A percentile compares a stretch with the other conserved stretches of the same genome.
These are phyloP conservation scores for Equus przewalskii DNA, from an alignment of 2,113 vertebrate genomes.

Conservation along the genomic window DNA sequence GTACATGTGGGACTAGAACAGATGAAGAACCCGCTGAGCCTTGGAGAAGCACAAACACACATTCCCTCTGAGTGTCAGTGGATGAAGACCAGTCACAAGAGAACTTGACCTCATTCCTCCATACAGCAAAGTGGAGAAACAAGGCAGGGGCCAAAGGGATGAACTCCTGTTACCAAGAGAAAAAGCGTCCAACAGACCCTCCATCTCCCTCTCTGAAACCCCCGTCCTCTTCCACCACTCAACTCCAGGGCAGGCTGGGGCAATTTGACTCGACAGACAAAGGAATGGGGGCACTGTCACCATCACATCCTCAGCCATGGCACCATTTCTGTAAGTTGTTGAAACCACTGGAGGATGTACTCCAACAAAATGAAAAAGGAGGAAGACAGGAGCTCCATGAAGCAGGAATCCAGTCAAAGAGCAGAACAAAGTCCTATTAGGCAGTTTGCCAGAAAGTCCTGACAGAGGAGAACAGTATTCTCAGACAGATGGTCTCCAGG, in stretches of 20 bases:
- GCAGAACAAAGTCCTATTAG: not conserved
- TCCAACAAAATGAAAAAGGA: not conserved
- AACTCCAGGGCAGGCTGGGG: no score
- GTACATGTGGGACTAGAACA: not conserved
- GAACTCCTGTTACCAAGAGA: not conserved
- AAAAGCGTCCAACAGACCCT: not conserved
- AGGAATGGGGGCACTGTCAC: not conserved
- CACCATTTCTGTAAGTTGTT: not conserved
- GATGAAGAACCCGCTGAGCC: not conserved
- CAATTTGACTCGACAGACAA: not conserved
- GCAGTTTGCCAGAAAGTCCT: not conserved
- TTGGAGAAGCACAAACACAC: not conserved
- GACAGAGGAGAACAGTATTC: not conserved
- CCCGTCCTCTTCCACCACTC: not conserved
- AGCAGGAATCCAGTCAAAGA: not conserved
- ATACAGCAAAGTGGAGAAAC: not conserved
- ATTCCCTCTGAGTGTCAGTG: not conserved
- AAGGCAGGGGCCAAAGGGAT: not conserved
- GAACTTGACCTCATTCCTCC: constrained; percentile 19
- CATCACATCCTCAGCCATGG: not conserved
- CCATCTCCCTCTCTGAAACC: not conserved
- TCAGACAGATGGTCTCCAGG: not conserved
- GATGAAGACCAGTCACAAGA: not conserved
- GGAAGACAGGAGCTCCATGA: not conserved
- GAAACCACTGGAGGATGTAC: not conserved